Evolutionary conservation across 2,888 invertebrate species (phyloP).

Genomic region (Trachelus stipa): DNA sequence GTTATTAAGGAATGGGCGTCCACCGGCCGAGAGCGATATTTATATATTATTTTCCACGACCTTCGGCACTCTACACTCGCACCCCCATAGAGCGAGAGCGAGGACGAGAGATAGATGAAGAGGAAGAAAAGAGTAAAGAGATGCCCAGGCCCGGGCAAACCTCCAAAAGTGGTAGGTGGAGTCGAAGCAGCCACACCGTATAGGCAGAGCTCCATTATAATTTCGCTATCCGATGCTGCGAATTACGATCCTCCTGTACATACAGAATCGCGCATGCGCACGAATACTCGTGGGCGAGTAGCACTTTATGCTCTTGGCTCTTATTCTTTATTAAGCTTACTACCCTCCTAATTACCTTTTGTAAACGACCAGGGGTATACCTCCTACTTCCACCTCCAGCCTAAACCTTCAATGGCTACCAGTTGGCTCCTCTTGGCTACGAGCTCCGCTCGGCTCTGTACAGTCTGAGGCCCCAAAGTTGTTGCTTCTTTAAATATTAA

Average conservation of each 20-base stretch:
- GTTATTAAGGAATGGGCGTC: conserved; percentile 52
- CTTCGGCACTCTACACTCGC: conserved; percentile 24
- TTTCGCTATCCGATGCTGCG: neutral
- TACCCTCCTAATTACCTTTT: conserved; percentile 34
- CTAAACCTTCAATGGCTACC: neutral
- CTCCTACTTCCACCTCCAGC: neutral
- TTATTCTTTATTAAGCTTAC: neutral
- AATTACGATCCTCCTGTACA: neutral
- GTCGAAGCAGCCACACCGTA: neutral
- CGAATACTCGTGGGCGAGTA: neutral
- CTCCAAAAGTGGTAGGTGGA: neutral
- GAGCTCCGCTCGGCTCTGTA: conserved; percentile 13
- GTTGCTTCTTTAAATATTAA: conserved; percentile 60
- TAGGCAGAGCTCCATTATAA: neutral
- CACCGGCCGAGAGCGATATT: conserved; percentile 41
- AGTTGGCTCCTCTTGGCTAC: neutral
- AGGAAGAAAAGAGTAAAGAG: conserved; percentile 4
- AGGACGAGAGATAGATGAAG: neutral
- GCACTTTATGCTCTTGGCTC: neutral
- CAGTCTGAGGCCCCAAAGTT: conserved; percentile 24
- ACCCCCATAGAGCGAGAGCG: neutral
- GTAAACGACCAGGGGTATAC: conserved; percentile 25
- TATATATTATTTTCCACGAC: conserved; percentile 48
- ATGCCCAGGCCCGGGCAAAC: neutral
- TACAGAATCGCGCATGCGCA: neutral